Evolutionary conservation across 2,797 vertebrate species (phyloP).

Genomic region (Heteromormyrus szaboi): DNA sequence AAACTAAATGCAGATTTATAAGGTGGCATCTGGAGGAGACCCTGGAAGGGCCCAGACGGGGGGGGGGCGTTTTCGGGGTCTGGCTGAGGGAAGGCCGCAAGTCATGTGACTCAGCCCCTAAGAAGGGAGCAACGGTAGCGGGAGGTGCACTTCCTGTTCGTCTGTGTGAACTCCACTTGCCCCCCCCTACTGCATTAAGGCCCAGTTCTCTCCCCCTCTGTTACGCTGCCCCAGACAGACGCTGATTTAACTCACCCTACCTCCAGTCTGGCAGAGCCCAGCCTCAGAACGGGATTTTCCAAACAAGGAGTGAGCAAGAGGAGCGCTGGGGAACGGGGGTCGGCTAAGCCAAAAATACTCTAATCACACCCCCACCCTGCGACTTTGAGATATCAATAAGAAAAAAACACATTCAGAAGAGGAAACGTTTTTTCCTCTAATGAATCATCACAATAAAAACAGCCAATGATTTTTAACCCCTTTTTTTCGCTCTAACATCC

Average conservation of each 20-base stretch:
- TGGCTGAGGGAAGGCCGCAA: slow-evolving; percentile 44
- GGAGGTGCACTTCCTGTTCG: background rate
- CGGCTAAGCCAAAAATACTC: slow-evolving; percentile 50
- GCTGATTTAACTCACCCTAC: slow-evolving; percentile 58
- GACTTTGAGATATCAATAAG: slow-evolving; percentile 41
- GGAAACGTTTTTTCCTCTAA: background rate
- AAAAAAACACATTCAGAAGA: slow-evolving; percentile 4
- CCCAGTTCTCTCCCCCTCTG: background rate
- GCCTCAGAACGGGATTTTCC: slow-evolving; percentile 61
- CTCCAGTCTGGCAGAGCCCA: slow-evolving; percentile 55
- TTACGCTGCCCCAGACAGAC: slow-evolving; percentile 56
- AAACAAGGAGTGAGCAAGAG: slow-evolving; percentile 57
- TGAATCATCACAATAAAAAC: background rate
- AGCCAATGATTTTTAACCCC: background rate
- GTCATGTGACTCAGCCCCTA: slow-evolving; percentile 25
- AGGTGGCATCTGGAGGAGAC: slow-evolving; percentile 55
- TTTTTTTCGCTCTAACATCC: background rate
- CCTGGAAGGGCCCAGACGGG: slow-evolving; percentile 29
- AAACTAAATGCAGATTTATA: slow-evolving; percentile 78
- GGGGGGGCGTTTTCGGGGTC: slow-evolving; percentile 31
- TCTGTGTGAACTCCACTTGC: background rate
- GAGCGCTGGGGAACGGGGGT: slow-evolving; percentile 43
- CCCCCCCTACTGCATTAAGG: background rate
- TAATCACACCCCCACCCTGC: slow-evolving; percentile 36
- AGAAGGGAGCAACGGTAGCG: background rate